These are phyloP conservation scores for Petrocephalus sullivani DNA, from an alignment of 2,797 vertebrate genomes.

Conservation along the genomic window DNA sequence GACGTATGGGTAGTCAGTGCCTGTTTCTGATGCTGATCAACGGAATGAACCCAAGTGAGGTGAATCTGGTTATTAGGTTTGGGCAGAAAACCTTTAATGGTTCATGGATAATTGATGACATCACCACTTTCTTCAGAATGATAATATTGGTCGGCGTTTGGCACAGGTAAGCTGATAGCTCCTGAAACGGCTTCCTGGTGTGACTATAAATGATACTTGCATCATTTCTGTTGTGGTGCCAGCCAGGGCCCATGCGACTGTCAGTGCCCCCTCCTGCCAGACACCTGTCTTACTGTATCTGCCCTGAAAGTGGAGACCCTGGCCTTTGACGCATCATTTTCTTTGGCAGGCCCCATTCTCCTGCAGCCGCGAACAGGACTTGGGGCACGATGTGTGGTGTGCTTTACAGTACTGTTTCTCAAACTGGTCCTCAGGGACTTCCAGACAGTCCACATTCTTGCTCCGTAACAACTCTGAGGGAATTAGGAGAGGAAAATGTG, in stretches of 20 bases:
- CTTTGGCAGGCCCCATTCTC: background rate
- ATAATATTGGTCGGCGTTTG: background rate
- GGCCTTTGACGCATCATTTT: conserved; percentile 1
- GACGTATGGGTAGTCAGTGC: background rate
- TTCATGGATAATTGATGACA: background rate
- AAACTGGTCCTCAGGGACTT: too few relatives aligned
- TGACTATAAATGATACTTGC: background rate
- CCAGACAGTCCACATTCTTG: too few relatives aligned
- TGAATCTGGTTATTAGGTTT: background rate
- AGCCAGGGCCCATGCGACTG: background rate
- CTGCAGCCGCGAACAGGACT: background rate
- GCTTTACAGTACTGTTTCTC: background rate
- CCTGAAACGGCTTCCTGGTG: background rate
- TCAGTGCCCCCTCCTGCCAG: background rate
- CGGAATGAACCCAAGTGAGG: background rate
- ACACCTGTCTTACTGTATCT: conserved; percentile 6
- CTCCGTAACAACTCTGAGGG: too few relatives aligned
- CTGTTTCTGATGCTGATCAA: background rate
- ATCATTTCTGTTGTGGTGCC: background rate
- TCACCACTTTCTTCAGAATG: background rate
- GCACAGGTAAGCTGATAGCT: background rate
- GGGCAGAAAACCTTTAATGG: background rate
- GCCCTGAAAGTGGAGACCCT: background rate
- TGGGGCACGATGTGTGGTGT: background rate
- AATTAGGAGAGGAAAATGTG: too few relatives aligned